Percentiles rank a stretch among this genome's conserved stretches.
phyloP scores from a whole-genome alignment of 2,888 invertebrate species.

The Lasioglossum pauxillum region DNA sequence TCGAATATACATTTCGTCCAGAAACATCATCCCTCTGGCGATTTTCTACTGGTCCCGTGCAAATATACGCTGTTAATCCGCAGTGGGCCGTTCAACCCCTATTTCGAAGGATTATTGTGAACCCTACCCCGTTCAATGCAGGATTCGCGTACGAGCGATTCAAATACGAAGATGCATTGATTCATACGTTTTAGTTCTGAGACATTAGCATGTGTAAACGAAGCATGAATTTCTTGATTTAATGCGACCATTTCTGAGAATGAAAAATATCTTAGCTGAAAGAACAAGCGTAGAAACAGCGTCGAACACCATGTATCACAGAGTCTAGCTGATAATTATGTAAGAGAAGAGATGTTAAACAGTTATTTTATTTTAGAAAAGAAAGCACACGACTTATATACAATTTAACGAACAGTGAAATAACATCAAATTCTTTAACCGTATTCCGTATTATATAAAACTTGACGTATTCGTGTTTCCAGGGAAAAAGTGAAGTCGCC shows the following conservation, averaged over 20 bases:
- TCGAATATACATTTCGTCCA: constrained; percentile 4
- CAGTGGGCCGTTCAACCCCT: constrained; percentile 56
- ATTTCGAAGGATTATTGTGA: constrained; percentile 62
- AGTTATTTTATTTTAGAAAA: too few relatives aligned
- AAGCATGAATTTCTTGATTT: too few relatives aligned
- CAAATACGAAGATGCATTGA: not conserved
- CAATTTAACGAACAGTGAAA: too few relatives aligned
- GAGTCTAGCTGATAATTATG: not conserved
- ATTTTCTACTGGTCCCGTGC: not conserved
- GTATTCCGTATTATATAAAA: too few relatives aligned
- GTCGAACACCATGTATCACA: not conserved
- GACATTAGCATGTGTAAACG: too few relatives aligned
- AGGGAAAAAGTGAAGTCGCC: too few relatives aligned
- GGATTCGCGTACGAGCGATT: not conserved
- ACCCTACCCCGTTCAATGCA: not conserved
- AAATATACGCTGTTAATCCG: constrained; percentile 61
- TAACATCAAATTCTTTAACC: too few relatives aligned
- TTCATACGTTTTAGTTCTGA: not conserved
- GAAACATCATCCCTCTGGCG: constrained; percentile 1
- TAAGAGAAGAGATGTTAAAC: too few relatives aligned
- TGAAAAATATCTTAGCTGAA: not conserved
- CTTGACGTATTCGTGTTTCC: too few relatives aligned
- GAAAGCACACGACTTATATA: too few relatives aligned
- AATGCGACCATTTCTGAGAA: too few relatives aligned
- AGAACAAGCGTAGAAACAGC: not conserved